Base-by-base conservation (phyloP, 2,113 vertebrate genomes). In the Chaetodon trifascialis region DNA sequence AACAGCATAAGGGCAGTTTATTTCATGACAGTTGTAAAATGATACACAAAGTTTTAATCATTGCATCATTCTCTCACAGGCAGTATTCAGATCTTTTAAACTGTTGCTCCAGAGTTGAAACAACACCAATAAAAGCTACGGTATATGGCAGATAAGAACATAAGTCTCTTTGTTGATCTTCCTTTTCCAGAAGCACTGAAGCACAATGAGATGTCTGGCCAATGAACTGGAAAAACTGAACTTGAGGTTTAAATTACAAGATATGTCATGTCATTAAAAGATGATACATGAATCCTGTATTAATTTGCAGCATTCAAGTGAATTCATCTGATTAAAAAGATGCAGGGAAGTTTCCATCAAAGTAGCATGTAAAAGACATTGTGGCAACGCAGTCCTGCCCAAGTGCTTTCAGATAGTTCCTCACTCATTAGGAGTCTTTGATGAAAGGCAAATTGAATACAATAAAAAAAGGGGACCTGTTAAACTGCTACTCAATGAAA, bases 21-120 rank as follows among this genome's bases (percentile, higher is more conserved):
- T 91, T 94, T 88, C 73, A 89, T 82, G 87, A 90, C 81, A 90
- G 36, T 47, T 91, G 88, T 86, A 89, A 90, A 91, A 87, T 83
- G 64, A 88, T 89, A 91, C 86, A 89, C 76, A 91, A 60, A 86
- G 72, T 67, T 84, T 70, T 78, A 79, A 77, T 86, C 55, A 84
- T 84, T 82, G 80, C 78, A 89, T 89, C 87, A 86, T 91, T 91
- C 87, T 87, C 82, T 88, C 85, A 92, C 89, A 93, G 89, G 86
- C 87, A 92, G 87, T 88, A 80, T 89, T 92, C 52, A 86, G 7
- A 87, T 85, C 30, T 70, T 83, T 88, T 73, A 67, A 73, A 76
- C 56, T 42, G 69, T 76, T 68, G 73, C 72, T 79, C 75, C 89
- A 85, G 60, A 64, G 63, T 64, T 25, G 54, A 76, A 89, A 81